phyloP scores from a whole-genome alignment of 1,140 invertebrate genomes.

The Drosophila suzukii region DNA sequence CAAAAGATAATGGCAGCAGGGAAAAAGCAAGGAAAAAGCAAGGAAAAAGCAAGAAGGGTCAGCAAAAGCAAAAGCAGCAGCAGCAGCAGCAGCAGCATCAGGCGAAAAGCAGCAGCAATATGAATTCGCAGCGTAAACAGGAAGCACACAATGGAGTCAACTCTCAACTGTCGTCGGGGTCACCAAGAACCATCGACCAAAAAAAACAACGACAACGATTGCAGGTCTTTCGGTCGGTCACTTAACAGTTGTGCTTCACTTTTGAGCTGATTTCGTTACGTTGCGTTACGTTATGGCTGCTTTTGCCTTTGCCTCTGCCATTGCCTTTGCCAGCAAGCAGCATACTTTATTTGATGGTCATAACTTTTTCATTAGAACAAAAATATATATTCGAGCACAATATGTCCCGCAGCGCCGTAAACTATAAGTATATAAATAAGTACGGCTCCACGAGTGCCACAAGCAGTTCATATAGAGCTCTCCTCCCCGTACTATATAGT shows the following conservation, averaged over 20 bases:
- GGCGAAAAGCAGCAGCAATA: slow-evolving; percentile 48
- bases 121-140: slow-evolving; percentile 75
- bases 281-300: slow-evolving; percentile 9
- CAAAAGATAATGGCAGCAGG: slow-evolving; percentile 76
- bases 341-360: slow-evolving; percentile 83
- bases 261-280: slow-evolving; percentile 57
- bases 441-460: slow-evolving; percentile 58
- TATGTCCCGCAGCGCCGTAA: slow-evolving; percentile 81
- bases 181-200: slow-evolving; percentile 60
- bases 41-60: slow-evolving; percentile 27
- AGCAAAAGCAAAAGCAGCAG: slow-evolving; percentile 20
- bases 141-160: slow-evolving; percentile 81
- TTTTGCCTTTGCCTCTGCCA: slow-evolving; percentile 13
- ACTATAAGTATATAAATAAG: slow-evolving; percentile 83
- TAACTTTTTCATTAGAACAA: slow-evolving; percentile 83
- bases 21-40: slow-evolving; percentile 33
- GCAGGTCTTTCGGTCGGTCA: slow-evolving; percentile 80
- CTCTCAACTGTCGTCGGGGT: slow-evolving; percentile 80
- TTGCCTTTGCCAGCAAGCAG: slow-evolving; percentile 59
- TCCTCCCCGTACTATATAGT: slow-evolving; percentile 23
- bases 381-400: slow-evolving; percentile 80
- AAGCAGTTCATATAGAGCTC: slow-evolving; percentile 67
- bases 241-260: slow-evolving; percentile 71
- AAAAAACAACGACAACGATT: slow-evolving; percentile 51
- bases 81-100: slow-evolving; percentile 19